Evolutionary conservation across 1,140 invertebrate species (phyloP).

Genomic region (Triops cancriformis): DNA sequence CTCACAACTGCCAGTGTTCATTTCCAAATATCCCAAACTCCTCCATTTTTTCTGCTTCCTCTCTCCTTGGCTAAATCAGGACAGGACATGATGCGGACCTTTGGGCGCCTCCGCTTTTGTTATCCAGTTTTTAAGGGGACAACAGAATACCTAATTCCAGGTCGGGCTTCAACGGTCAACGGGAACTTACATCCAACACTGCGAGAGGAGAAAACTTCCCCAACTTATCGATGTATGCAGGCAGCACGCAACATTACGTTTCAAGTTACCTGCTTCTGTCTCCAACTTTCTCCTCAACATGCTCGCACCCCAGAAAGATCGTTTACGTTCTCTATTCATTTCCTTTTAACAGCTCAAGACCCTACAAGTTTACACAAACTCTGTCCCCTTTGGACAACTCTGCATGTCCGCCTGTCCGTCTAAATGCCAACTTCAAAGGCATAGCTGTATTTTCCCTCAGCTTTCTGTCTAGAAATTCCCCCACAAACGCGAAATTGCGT

Average conservation of each 20-base stretch:
- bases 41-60: not conserved
- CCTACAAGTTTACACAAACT: not conserved
- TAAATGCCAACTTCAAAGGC: no score
- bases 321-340: not conserved
- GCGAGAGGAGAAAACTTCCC: not conserved
- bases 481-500: not conserved
- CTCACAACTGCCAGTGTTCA: not conserved
- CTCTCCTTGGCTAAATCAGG: no score
- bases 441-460: no score
- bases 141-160: not conserved
- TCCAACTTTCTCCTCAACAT: not conserved
- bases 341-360: not conserved
- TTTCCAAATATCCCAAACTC: not conserved
- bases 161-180: not conserved
- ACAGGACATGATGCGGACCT: not conserved
- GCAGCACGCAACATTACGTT: not conserved
- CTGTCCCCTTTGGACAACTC: not conserved
- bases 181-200: not conserved
- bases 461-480: not conserved
- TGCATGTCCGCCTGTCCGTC: not conserved
- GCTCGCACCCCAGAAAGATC: not conserved
- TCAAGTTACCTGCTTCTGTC: not conserved
- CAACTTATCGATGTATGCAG: not conserved
- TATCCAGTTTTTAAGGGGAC: not conserved
- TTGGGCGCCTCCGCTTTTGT: not conserved